Base-by-base conservation (phyloP, 2,797 vertebrate species). In the Spinus pinus region DNA sequence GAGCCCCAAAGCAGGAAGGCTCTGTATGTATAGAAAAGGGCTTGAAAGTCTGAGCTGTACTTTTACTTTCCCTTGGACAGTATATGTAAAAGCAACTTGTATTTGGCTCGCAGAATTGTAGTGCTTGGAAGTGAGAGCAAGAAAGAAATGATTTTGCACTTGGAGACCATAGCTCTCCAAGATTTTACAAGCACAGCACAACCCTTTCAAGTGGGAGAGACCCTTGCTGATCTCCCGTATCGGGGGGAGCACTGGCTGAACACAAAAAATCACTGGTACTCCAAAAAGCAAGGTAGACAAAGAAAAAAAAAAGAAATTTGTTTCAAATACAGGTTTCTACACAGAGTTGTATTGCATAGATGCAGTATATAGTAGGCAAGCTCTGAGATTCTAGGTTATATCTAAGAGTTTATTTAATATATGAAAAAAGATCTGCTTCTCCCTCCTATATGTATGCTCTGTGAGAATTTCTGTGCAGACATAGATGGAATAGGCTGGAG, bases 51-150 rank as follows among this genome's bases (percentile, higher is more conserved):
- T 30, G 77, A 88, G 82, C 56, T 50, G 37, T 58, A 60, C 51
- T 88, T 66, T 88, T 93, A 79, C 15, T 82, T 39, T 88, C 54
- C 56, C 27, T 93, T 73, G 86, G 71, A 66, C 50, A 57, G 31
- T 92, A 35, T 1, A 5, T 70, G 30, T 73, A 53, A 60, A 89
- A 91, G 67, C 80, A 85, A 89, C 53, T 82, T 9, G 1, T 53
- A 53, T 88, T 90, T 93, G 88, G 66, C 70, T 77, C 66, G 73
- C 37, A 35, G 51, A 74, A 56, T 58, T 3, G 1, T 27, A 81
- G 17, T 62, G 62, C 65, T 95, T 94, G 90, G 85, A 90, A 90
- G 24, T 3, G 1, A 90, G 47, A 95, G n/a, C n/a, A 61, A 89
- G 42, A 57, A 80, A 44, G 56, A 89, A 50, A 78, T 3, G 1